phyloP scores from a whole-genome alignment of 2,797 vertebrate genomes.

The Gymnodraco acuticeps region DNA sequence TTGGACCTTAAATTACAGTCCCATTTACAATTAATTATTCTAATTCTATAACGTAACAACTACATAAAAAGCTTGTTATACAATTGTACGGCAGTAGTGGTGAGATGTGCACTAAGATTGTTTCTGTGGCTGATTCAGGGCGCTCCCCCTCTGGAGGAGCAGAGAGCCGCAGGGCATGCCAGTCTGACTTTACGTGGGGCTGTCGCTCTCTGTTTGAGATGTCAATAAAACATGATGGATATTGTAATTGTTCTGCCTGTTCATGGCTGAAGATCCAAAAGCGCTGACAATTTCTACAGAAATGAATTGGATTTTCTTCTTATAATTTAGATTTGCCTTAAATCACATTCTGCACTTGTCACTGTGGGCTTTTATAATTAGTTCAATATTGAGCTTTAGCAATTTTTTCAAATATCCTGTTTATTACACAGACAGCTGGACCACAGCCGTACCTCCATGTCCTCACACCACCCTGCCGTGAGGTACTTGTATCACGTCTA shows the following conservation, averaged over 20 bases:
- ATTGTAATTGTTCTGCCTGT: slow-evolving; percentile 31
- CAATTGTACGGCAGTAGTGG: slow-evolving; percentile 1
- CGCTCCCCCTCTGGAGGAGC: slow-evolving; percentile 6
- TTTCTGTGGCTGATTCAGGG: slow-evolving; percentile 25
- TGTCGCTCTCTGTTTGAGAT: slow-evolving; percentile 39
- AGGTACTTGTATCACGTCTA: slow-evolving; percentile 74
- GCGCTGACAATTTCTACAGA: slow-evolving; percentile 30
- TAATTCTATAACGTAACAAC: background rate
- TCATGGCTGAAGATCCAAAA: slow-evolving; percentile 23
- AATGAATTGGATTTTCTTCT: background rate
- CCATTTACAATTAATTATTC: background rate
- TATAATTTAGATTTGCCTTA: slow-evolving; percentile 9
- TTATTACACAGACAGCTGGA: slow-evolving; percentile 47
- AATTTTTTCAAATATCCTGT: slow-evolving; percentile 1
- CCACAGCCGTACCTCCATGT: slow-evolving; percentile 34
- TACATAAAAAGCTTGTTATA: background rate
- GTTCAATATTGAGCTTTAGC: background rate
- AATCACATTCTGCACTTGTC: background rate
- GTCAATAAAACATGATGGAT: slow-evolving; percentile 47
- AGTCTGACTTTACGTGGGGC: slow-evolving; percentile 20
- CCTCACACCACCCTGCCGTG: slow-evolving; percentile 61
- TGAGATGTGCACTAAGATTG: slow-evolving; percentile 18
- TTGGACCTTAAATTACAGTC: background rate
- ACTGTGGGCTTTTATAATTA: slow-evolving; percentile 13
- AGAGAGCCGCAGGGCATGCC: slow-evolving; percentile 37